Evolutionary conservation across 2,797 vertebrate species (phyloP).

Genomic region (Pangasius djambal): DNA sequence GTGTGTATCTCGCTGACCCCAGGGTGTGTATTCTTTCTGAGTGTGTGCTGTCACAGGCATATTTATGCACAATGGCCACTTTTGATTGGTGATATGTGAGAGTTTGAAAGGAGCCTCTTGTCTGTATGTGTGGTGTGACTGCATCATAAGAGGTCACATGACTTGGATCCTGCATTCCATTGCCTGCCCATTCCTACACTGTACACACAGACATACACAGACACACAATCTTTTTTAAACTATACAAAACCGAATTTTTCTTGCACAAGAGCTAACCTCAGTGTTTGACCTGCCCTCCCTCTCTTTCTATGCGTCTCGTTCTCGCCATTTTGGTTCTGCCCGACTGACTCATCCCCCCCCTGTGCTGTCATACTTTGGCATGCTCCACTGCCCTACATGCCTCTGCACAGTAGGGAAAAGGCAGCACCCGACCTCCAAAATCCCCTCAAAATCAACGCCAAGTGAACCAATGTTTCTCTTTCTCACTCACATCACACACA

Average conservation of each 20-base stretch:
- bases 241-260: not conserved
- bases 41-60: conserved; percentile 17
- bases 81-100: conserved; percentile 46
- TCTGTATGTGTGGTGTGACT: conserved; percentile 22
- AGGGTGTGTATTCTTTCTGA: conserved; percentile 25
- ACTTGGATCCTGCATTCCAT: conserved; percentile 33
- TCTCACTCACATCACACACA: conserved; percentile 17
- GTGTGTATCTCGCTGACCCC: conserved; percentile 6
- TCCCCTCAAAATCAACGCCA: conserved; percentile 27
- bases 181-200: conserved; percentile 37
- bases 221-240: conserved; percentile 30
- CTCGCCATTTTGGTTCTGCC: conserved; percentile 63
- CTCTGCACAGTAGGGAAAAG: conserved; percentile 52
- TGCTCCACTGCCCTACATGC: conserved; percentile 48
- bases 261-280: not conserved
- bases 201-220: not conserved
- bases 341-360: conserved; percentile 63
- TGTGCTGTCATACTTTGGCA: conserved; percentile 60
- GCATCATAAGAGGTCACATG: conserved; percentile 31
- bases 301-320: conserved; percentile 39
- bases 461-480: conserved; percentile 18
- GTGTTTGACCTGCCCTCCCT: conserved; percentile 34
- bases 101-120: conserved; percentile 46
- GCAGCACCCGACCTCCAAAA: conserved; percentile 30
- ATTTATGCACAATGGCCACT: conserved; percentile 52